Evolutionary conservation across 2,113 vertebrate genomes (phyloP), one percentile per base, ranked within the genome.

Genomic region (Bungarus multicinctus): DNA sequence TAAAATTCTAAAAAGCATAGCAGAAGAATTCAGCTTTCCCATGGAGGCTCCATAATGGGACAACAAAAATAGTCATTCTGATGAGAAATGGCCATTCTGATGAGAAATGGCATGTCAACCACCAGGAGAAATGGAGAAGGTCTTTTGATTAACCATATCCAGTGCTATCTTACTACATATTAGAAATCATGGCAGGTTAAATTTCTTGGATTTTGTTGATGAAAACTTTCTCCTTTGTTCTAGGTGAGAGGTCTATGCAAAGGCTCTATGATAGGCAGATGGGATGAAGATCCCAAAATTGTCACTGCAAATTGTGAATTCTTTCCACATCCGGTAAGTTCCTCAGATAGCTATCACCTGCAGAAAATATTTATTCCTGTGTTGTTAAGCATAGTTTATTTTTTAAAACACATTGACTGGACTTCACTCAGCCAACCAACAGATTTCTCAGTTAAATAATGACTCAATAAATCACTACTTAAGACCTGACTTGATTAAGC

Each of bases 191-290:
- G 43, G 16, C n/a, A 60, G 12, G 23, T 45, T 25, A 34, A 64
- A 14, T 10, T 60, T n/a, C 30, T 34, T 16, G n/a, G 4, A 4
- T 34, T 74, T 74, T 74, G 64, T 34, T 34, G 64, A 74, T 34
- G 64, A 34, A 74, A 18, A 74, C 4, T 74, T 74, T 74, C n/a
- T 54, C 34, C 92, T 87, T 94, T 94, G 89, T 93, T 95, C 55
- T 90, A 98, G 97, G 60, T 95, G 12, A 95, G 50, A 43, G 97
- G 96, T 69, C 69, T 97, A 93, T 98, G 98, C 94, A 64, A 52
- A 81, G 97, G 97, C 91, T 93, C 95, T 64, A 30, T 97, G 90
- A 34, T 27, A 89, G 87, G 81, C 0, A 20, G 0, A 10, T 0
- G 0, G 0, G 11, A 0, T 0, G 0, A 1, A 3, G 0, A 0